Evolutionary conservation across 2,113 vertebrate species (phyloP).

Genomic region (Hepsetus odoe): DNA sequence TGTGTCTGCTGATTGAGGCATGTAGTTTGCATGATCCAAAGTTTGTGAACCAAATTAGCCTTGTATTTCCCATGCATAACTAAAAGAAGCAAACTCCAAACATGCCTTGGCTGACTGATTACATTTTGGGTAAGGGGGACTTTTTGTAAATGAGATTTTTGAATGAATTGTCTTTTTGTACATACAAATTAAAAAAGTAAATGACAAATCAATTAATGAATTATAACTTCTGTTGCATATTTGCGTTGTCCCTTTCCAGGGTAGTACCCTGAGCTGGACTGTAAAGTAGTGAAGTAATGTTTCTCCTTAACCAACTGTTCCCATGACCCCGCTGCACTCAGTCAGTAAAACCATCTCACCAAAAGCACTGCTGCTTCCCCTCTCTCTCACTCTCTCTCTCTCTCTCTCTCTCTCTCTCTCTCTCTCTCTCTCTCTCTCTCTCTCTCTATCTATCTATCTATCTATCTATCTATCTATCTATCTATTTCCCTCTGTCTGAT

Average conservation of each 20-base stretch:
- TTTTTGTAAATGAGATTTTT: slow-evolving; percentile 1
- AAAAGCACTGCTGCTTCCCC: slow-evolving; percentile 52
- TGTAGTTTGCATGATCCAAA: too few relatives aligned
- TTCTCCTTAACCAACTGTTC: slow-evolving; percentile 39
- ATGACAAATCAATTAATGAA: not conserved
- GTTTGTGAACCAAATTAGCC: too few relatives aligned
- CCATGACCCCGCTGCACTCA: slow-evolving; percentile 27
- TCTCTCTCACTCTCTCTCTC: not conserved
- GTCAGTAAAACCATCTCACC: slow-evolving; percentile 60
- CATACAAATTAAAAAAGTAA: not conserved
- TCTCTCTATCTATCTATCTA: not conserved
- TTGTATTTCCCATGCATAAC: not conserved
- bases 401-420: not conserved
- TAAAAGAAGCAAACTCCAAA: not conserved
- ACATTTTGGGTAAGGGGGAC: not conserved
- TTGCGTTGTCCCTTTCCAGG: slow-evolving; percentile 4
- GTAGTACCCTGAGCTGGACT: not conserved
- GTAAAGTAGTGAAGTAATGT: slow-evolving; percentile 13
- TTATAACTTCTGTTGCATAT: slow-evolving; percentile 20
- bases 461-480: slow-evolving; percentile 44
- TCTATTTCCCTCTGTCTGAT: slow-evolving; percentile 59
- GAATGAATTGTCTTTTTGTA: too few relatives aligned
- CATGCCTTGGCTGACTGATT: not conserved
- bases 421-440: not conserved
- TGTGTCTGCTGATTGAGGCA: too few relatives aligned